Evolutionary conservation across 2,797 vertebrate species (phyloP).

Genomic region (Diplodus puntazzo): DNA sequence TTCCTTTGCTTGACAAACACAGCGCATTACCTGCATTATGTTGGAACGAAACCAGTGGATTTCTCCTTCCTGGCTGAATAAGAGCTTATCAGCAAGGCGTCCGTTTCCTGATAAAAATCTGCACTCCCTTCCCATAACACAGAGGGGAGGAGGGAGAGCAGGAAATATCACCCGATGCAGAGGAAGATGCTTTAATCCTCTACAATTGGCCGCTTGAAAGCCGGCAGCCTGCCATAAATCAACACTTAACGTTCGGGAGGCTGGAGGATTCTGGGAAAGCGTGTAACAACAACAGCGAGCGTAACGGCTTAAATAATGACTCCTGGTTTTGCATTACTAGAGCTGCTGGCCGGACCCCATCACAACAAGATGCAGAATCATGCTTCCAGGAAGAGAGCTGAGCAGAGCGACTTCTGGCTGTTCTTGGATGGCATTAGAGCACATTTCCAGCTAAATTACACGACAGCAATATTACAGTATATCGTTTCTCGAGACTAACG

Average conservation of each 20-base stretch:
- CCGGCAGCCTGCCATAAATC: constrained; percentile 65
- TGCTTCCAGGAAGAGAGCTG: constrained; percentile 66
- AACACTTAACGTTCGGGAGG: constrained; percentile 68
- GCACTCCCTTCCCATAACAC: constrained; percentile 64
- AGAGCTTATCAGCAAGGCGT: constrained; percentile 45
- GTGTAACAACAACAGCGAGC: constrained; percentile 63
- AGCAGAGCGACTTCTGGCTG: constrained; percentile 41
- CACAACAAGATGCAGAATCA: constrained; percentile 54
- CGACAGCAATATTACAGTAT: constrained; percentile 8
- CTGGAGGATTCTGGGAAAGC: constrained; percentile 77
- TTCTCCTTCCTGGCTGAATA: constrained; percentile 30
- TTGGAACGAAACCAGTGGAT: constrained; percentile 30
- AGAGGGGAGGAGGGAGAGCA: constrained; percentile 43
- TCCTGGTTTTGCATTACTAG: constrained; percentile 63
- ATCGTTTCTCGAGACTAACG: not conserved
- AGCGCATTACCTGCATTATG: not conserved
- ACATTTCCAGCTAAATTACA: constrained; percentile 36
- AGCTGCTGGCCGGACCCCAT: constrained; percentile 53
- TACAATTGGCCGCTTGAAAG: constrained; percentile 67
- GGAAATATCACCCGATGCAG: constrained; percentile 67
- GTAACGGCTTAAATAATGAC: constrained; percentile 59
- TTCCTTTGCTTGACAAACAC: constrained; percentile 25
- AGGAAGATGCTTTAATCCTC: constrained; percentile 61
- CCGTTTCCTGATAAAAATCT: constrained; percentile 64
- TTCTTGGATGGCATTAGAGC: constrained; percentile 22